phyloP scores from a whole-genome alignment of 2,888 invertebrate genomes.

The Drosophila kanekoi region DNA sequence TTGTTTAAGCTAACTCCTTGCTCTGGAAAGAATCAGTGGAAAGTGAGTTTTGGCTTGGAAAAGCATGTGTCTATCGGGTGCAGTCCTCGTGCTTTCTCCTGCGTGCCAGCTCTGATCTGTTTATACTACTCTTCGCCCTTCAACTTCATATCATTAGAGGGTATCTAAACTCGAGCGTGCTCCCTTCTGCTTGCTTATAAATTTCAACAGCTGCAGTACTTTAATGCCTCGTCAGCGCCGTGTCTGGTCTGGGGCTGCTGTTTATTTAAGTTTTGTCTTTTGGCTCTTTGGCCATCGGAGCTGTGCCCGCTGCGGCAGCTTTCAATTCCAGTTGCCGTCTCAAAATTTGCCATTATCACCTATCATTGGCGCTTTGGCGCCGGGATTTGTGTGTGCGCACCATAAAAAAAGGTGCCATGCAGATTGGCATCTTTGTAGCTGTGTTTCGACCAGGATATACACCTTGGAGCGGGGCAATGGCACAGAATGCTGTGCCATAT shows the following conservation, averaged over 20 bases:
- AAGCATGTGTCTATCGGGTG: too few species aligned
- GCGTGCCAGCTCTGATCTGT: too few species aligned
- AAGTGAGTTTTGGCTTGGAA: too few species aligned
- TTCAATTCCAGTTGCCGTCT: conserved; percentile 30
- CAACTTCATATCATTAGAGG: too few species aligned
- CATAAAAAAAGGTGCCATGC: conserved; percentile 82
- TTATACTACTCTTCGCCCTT: too few species aligned
- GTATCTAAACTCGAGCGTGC: too few species aligned
- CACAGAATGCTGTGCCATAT: conserved; percentile 45
- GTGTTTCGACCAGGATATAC: conserved; percentile 21
- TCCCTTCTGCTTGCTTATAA: neutral
- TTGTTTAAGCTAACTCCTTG: too few species aligned
- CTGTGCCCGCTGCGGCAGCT: conserved; percentile 6
- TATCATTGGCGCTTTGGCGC: conserved; percentile 79
- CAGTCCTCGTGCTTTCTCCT: too few species aligned
- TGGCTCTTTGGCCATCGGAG: conserved; percentile 1
- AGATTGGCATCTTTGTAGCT: conserved; percentile 81
- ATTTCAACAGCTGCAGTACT: conserved; percentile 16
- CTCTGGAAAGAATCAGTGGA: too few species aligned
- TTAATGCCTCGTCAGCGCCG: conserved; percentile 22
- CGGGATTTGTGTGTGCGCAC: conserved; percentile 71
- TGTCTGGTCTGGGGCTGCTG: neutral
- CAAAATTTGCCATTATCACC: conserved; percentile 83
- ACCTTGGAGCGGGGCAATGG: conserved; percentile 20
- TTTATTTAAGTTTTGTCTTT: conserved; percentile 38